Conservation (phyloP, 2,113 vertebrate species). For the Macaca nemestrina region DNA sequence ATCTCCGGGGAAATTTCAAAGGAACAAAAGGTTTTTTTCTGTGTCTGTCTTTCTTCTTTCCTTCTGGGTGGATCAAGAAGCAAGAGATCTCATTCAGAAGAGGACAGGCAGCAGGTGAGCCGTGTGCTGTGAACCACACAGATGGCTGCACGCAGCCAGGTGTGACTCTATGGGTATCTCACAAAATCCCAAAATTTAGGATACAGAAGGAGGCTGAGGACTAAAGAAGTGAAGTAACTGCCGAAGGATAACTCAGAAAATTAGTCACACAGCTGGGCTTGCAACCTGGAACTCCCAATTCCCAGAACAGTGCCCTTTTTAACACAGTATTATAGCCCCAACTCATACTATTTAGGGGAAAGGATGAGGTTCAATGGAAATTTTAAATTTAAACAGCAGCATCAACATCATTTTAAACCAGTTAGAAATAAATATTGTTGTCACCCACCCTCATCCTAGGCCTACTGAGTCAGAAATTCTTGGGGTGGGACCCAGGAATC, state of each 20-base stretch:
- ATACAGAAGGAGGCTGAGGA: background rate
- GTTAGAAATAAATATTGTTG: background rate
- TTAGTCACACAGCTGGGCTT: background rate
- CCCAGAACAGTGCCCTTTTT: background rate
- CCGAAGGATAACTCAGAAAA: background rate
- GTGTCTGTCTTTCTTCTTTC: background rate
- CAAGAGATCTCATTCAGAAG: background rate
- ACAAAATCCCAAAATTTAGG: background rate
- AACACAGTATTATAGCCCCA: background rate
- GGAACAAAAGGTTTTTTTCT: background rate
- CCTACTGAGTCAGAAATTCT: constrained; percentile 24
- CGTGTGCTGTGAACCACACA: background rate
- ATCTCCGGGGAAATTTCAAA: background rate
- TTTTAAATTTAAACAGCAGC: background rate
- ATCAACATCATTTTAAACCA: background rate
- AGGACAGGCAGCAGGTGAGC: background rate
- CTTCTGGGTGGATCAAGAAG: background rate
- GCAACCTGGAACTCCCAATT: background rate
- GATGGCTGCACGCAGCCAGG: background rate
- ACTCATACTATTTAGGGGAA: background rate
- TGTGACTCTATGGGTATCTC: background rate
- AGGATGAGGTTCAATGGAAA: background rate
- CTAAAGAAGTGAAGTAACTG: background rate
- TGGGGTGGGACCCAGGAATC: background rate
- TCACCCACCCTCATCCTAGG: background rate